phyloP scores from a whole-genome alignment of 2,888 invertebrate genomes.

The Spodoptera picta region DNA sequence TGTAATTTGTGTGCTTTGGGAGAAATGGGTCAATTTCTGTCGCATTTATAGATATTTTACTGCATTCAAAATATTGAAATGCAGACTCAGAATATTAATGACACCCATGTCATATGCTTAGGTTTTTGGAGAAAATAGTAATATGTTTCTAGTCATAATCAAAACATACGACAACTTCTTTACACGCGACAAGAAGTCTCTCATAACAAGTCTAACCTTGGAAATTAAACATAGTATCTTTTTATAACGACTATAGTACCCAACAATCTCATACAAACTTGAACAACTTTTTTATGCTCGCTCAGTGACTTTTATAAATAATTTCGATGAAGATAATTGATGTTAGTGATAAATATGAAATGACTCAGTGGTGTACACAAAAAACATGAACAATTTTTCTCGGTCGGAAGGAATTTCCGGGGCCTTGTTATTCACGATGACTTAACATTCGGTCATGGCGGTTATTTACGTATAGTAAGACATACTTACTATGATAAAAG shows the following conservation, averaged over 20 bases:
- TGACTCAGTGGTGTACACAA: constrained; percentile 18
- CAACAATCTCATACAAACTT: no score
- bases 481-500: no score
- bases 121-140: no score
- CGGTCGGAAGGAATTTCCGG: constrained; percentile 38
- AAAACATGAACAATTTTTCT: constrained; percentile 10
- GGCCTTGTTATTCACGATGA: constrained; percentile 10
- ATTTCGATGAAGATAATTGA: constrained; percentile 19
- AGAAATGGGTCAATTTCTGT: constrained; percentile 2
- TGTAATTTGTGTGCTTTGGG: neutral
- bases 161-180: no score
- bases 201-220: no score
- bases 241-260: no score
- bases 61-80: no score
- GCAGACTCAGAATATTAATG: no score
- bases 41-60: neutral
- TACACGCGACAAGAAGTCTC: no score
- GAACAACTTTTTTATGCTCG: neutral
- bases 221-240: no score
- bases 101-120: neutral
- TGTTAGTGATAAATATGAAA: constrained; percentile 5
- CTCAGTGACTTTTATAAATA: constrained; percentile 11
- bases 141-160: no score
- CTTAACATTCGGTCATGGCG: constrained; percentile 4
- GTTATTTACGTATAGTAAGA: no score